These are phyloP conservation scores for Cinara cedri DNA, from an alignment of 2,888 invertebrate genomes.

Conservation along the genomic window DNA sequence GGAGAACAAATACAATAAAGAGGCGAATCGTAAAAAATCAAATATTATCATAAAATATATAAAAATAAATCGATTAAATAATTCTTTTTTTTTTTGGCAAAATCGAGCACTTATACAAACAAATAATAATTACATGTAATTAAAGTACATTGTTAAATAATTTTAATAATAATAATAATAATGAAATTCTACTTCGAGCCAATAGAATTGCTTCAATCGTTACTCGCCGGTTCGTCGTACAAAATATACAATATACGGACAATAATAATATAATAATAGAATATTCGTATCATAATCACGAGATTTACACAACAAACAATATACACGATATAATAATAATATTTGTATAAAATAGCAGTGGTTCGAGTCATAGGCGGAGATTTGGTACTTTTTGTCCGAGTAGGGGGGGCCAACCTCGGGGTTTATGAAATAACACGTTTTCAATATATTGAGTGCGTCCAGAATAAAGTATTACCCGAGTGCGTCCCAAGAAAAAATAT, in stretches of 20 bases:
- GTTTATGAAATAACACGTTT: too few relatives aligned
- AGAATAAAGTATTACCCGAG: too few relatives aligned
- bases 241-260: too few relatives aligned
- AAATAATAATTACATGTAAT: background rate
- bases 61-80: constrained; percentile 44
- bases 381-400: too few relatives aligned
- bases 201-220: background rate
- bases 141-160: background rate
- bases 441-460: too few relatives aligned
- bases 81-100: constrained; percentile 3
- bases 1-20: background rate
- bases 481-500: too few relatives aligned
- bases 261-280: background rate
- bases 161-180: too few relatives aligned
- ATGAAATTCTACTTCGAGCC: constrained; percentile 4
- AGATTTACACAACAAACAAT: constrained; percentile 12
- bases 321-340: background rate
- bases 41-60: constrained; percentile 27
- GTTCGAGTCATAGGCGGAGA: too few relatives aligned
- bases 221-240: too few relatives aligned
- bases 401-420: too few relatives aligned
- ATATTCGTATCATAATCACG: background rate
- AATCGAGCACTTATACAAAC: background rate
- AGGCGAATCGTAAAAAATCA: constrained; percentile 8
- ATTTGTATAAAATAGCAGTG: constrained; percentile 16